Conservation (phyloP, 2,888 invertebrate species). For the Morpho achilles region DNA sequence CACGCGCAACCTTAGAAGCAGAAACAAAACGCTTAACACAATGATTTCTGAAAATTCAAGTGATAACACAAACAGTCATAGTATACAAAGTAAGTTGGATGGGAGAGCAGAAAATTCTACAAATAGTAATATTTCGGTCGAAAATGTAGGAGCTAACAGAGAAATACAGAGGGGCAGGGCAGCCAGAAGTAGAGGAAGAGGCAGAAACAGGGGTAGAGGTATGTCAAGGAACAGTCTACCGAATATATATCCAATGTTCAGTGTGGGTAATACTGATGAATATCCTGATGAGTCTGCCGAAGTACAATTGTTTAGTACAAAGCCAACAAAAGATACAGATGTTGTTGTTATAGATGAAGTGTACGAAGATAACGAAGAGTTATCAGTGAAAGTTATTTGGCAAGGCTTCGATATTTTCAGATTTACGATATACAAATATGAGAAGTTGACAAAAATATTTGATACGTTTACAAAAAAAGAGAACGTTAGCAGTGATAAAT, state of each 20-base stretch:
- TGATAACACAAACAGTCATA: too few relatives aligned
- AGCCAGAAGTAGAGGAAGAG: not conserved
- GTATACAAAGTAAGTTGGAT: not conserved
- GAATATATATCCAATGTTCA: conserved; percentile 38
- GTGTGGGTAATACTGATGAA: conserved; percentile 57
- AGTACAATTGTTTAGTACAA: conserved; percentile 44
- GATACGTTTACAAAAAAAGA: conserved; percentile 55
- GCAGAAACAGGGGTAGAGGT: not conserved
- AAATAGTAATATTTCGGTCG: not conserved
- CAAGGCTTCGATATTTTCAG: conserved; percentile 54
- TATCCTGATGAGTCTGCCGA: conserved; percentile 50
- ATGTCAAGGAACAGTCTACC: conserved; percentile 1
- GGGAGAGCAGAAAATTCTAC: not conserved
- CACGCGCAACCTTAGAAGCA: too few relatives aligned
- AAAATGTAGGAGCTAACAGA: not conserved
- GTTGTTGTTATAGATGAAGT: conserved; percentile 25
- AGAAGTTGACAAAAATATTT: conserved; percentile 60
- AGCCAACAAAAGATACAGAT: conserved; percentile 30
- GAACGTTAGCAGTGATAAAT: conserved; percentile 45
- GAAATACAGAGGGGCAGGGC: not conserved
- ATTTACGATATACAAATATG: conserved; percentile 58
- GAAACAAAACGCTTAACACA: too few relatives aligned
- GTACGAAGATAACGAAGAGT: conserved; percentile 57
- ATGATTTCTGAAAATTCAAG: too few relatives aligned
- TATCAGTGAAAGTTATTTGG: conserved; percentile 71